phyloP scores from a whole-genome alignment of 2,113 vertebrate genomes.

The Alaudala cheleensis region DNA sequence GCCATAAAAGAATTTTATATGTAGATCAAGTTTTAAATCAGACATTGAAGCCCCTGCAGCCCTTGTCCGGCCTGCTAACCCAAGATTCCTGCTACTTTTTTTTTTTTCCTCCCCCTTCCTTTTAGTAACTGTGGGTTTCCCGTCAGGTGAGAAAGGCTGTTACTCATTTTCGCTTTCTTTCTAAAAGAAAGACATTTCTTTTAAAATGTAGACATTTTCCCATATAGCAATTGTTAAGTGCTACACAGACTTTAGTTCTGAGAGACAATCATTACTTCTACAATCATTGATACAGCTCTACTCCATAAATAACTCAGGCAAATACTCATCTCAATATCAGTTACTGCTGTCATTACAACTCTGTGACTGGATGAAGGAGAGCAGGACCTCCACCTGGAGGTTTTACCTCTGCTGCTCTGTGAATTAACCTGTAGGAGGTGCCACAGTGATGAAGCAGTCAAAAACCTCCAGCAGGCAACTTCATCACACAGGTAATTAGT shows the following conservation, averaged over 20 bases:
- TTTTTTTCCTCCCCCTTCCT: neutral
- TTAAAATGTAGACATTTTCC: neutral
- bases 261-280: neutral
- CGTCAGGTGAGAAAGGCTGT: neutral
- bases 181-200: neutral
- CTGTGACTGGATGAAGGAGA: neutral
- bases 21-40: neutral
- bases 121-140: neutral
- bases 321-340: neutral
- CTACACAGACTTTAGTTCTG: neutral
- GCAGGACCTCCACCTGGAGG: neutral
- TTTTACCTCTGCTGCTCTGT: neutral
- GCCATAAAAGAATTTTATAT: neutral
- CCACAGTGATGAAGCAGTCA: neutral
- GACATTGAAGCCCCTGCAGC: neutral
- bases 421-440: constrained; percentile 19
- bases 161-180: neutral
- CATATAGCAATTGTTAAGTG: neutral
- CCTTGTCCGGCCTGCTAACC: neutral
- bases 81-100: neutral
- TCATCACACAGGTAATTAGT: constrained; percentile 20
- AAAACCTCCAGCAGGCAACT: constrained; percentile 32
- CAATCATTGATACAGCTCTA: neutral
- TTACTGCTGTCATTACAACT: neutral
- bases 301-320: neutral